A percentile compares a stretch with the other conserved stretches of the same genome.
phyloP scores from a whole-genome alignment of 2,113 vertebrate genomes.

The Callaeas wilsoni region DNA sequence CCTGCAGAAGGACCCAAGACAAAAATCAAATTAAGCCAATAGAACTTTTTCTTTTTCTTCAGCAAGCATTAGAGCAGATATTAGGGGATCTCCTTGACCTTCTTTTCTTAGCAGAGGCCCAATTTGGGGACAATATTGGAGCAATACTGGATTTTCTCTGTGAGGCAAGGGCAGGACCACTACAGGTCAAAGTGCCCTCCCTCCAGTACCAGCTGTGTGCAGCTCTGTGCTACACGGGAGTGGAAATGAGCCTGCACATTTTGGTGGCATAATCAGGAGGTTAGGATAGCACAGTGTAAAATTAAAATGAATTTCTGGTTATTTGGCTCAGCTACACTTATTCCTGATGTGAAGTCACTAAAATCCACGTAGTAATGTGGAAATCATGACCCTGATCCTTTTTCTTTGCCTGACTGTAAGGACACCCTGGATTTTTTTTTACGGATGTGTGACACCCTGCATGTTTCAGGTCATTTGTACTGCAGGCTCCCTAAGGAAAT shows the following conservation, averaged over 20 bases:
- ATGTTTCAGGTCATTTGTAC: not conserved
- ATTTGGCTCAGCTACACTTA: not conserved
- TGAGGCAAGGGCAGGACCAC: accelerated
- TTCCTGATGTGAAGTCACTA: not conserved
- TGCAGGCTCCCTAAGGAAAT: not conserved
- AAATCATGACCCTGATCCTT: not conserved
- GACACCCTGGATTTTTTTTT: not conserved
- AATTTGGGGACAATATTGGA: not conserved
- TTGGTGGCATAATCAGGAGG: not conserved
- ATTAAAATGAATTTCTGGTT: not conserved
- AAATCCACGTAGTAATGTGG: not conserved
- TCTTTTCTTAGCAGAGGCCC: not conserved
- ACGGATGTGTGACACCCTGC: not conserved
- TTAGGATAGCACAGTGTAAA: not conserved
- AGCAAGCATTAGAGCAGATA: not conserved
- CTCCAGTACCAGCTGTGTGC: not conserved
- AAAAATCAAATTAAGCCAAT: not conserved
- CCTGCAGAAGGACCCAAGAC: not conserved
- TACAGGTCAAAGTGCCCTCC: not conserved
- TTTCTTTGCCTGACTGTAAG: not conserved
- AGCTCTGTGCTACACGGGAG: not conserved
- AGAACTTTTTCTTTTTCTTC: not conserved
- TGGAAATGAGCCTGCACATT: not conserved
- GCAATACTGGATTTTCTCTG: not conserved
- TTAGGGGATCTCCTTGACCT: not conserved